A percentile compares a stretch with the other conserved stretches of the same genome.
Conservation (phyloP, 2,797 vertebrate genomes). For the Chloroceryle inda region DNA sequence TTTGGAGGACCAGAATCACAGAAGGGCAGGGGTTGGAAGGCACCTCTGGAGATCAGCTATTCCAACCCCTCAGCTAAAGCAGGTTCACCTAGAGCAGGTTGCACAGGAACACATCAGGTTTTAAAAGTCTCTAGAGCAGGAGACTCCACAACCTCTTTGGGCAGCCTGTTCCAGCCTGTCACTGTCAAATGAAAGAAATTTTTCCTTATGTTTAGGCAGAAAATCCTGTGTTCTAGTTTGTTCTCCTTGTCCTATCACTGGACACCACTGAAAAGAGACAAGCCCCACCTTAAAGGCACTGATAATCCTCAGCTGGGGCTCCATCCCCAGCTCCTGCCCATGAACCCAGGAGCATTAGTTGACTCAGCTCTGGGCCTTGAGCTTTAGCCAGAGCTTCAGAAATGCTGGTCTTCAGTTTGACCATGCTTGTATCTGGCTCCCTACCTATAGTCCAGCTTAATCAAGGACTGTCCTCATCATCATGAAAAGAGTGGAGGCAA, state of each 20-base stretch:
- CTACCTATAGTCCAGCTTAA: not conserved
- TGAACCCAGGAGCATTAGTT: not conserved
- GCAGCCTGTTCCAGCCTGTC: not conserved
- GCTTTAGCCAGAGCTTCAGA: fast-evolving
- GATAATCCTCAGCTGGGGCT: not conserved
- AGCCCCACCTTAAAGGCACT: not conserved
- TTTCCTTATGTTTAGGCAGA: not conserved
- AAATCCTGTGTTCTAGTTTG: not conserved
- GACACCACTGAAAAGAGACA: not conserved
- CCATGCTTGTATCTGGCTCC: fast-evolving
- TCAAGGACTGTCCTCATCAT: not conserved
- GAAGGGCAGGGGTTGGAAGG: not conserved
- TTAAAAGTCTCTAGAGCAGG: not conserved
- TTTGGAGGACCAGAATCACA: not conserved
- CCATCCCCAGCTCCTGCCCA: not conserved
- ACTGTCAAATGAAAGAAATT: not conserved
- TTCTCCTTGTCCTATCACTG: not conserved
- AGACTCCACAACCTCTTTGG: not conserved
- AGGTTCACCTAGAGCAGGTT: not conserved
- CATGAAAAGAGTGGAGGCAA: not conserved
- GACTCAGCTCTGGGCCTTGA: not conserved
- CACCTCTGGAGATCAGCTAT: not conserved
- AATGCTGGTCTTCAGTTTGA: not conserved
- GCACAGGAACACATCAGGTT: not conserved
- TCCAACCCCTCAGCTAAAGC: not conserved